These are phyloP conservation scores for Morinoia aosen DNA, from an alignment of 2,888 invertebrate species.

Conservation along the genomic window DNA sequence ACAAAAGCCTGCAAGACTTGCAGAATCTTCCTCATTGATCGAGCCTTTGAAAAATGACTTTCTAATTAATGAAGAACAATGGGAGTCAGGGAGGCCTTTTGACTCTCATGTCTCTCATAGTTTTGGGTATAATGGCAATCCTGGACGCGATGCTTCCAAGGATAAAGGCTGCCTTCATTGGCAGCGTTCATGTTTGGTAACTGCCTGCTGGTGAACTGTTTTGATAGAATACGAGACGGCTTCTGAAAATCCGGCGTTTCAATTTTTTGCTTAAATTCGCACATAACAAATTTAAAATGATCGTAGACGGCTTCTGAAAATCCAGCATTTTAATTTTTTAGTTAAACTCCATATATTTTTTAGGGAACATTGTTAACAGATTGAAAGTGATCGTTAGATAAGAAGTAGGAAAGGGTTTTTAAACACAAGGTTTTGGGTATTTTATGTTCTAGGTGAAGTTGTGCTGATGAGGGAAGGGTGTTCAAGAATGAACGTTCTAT, in stretches of 20 bases:
- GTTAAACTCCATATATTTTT: too few relatives aligned
- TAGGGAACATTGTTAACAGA: too few relatives aligned
- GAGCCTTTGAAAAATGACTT: not conserved
- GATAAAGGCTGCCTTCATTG: not conserved
- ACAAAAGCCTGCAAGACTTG: slow-evolving; percentile 5
- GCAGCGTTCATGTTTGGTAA: not conserved
- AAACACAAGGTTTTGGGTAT: too few relatives aligned
- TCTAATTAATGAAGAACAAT: slow-evolving; percentile 36
- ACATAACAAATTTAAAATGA: too few relatives aligned
- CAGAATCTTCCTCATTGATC: not conserved
- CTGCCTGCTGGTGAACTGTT: not conserved
- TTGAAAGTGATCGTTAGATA: too few relatives aligned
- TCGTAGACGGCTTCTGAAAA: too few relatives aligned
- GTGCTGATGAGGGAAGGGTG: too few relatives aligned
- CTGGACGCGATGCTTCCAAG: not conserved
- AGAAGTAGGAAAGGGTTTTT: too few relatives aligned
- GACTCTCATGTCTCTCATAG: not conserved
- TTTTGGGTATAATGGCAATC: not conserved
- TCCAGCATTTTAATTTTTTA: too few relatives aligned
- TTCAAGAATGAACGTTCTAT: too few relatives aligned
- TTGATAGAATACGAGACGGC: not conserved
- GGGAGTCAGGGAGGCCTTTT: not conserved
- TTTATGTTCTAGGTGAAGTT: too few relatives aligned
- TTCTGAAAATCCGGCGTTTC: not conserved
- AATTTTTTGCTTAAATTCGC: not conserved